phyloP scores from a whole-genome alignment of 2,113 vertebrate genomes.

The Siniperca knerii region DNA sequence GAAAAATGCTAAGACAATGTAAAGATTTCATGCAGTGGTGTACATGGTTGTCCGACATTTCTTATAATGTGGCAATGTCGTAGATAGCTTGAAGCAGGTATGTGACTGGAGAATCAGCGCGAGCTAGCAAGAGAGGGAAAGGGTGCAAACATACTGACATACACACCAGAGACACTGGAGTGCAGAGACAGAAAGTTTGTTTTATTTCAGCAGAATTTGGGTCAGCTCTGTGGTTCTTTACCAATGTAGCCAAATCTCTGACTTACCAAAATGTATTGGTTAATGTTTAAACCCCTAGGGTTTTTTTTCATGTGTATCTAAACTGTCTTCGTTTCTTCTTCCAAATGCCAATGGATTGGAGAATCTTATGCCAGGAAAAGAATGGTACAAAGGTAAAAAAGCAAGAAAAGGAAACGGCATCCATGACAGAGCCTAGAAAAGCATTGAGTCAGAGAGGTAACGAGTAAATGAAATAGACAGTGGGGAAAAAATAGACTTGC shows the following conservation, averaged over 20 bases:
- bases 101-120: too few species aligned
- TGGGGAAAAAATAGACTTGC: slow-evolving; percentile 25
- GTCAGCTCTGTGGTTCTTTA: background rate
- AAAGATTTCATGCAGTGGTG: too few species aligned
- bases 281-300: background rate
- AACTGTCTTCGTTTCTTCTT: background rate
- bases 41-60: too few species aligned
- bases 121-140: too few species aligned
- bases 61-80: too few species aligned
- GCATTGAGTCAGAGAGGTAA: slow-evolving; percentile 2
- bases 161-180: background rate
- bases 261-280: too few species aligned
- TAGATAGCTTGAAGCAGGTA: too few species aligned
- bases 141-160: background rate
- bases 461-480: slow-evolving; percentile 22
- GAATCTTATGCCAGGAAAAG: background rate
- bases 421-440: background rate
- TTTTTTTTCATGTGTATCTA: background rate
- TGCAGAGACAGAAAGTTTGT: too few species aligned
- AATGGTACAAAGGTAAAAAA: background rate
- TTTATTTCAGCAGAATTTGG: background rate
- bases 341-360: background rate
- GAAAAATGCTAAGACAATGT: too few species aligned
- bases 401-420: background rate
- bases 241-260: background rate